Conservation (phyloP, 2,113 vertebrate genomes). For the Apus apus region DNA sequence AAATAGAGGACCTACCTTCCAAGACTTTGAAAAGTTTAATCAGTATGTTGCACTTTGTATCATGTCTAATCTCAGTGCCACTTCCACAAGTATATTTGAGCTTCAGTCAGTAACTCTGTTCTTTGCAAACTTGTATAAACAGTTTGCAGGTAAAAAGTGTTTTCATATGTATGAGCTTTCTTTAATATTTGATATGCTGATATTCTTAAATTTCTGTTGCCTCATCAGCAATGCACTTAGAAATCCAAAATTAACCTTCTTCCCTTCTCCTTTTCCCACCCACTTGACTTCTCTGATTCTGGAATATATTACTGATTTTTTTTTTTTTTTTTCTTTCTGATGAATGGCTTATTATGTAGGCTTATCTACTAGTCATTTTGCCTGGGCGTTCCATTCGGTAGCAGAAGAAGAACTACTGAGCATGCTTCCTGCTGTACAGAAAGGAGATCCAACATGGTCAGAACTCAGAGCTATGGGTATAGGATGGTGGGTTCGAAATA, state of each 20-base stretch:
- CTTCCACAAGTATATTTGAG: neutral
- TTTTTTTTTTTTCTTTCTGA: neutral
- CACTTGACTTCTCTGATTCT: neutral
- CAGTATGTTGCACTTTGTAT: neutral
- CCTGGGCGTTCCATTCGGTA: slow-evolving; percentile 98
- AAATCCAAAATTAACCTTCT: neutral
- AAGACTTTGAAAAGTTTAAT: neutral
- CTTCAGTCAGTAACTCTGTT: neutral
- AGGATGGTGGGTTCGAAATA: slow-evolving; percentile 97
- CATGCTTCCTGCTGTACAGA: slow-evolving; percentile 92
- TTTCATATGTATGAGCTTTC: neutral
- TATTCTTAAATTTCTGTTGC: neutral
- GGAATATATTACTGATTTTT: neutral
- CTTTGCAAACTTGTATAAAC: neutral
- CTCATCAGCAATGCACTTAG: neutral
- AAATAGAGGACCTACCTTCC: neutral
- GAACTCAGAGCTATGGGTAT: slow-evolving; percentile 95
- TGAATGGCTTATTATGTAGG: slow-evolving; percentile 72
- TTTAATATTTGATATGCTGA: neutral
- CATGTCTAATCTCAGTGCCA: neutral
- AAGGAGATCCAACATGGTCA: slow-evolving; percentile 88
- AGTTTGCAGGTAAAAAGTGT: neutral
- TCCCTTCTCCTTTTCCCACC: neutral
- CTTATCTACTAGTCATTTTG: slow-evolving; percentile 93
- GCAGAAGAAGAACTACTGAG: slow-evolving; percentile 93